Conservation (phyloP, 35 echinoderm and acorn worm species). For the Hemicentrotus pulcherrimus region DNA sequence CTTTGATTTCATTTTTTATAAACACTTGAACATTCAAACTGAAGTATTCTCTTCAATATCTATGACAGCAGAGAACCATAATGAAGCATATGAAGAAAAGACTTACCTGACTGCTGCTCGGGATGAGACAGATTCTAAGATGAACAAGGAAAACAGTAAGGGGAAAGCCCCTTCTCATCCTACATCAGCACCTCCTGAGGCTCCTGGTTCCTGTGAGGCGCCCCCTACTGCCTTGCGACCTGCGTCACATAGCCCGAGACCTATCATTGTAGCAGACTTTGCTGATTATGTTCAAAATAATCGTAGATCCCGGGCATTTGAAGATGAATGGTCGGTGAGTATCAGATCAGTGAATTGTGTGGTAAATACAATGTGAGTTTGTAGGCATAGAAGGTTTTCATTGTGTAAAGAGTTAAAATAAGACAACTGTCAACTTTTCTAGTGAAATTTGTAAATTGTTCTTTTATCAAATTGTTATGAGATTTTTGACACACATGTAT, state of each 20-base stretch:
- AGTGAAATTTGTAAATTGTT: too few species aligned
- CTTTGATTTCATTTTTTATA: not conserved
- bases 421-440: too few species aligned
- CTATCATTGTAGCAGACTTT: conserved; percentile 18
- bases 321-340: conserved; percentile 49
- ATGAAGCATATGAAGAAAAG: conserved; percentile 38
- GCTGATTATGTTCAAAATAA: conserved; percentile 1
- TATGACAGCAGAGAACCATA: conserved; percentile 15
- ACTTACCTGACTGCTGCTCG: not conserved
- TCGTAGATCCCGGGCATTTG: conserved; percentile 26
- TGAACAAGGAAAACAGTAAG: not conserved
- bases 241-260: not conserved
- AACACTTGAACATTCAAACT: not conserved
- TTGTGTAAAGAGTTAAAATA: too few species aligned
- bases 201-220: not conserved
- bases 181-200: not conserved
- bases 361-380: too few species aligned
- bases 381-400: too few species aligned
- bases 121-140: not conserved
- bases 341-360: too few species aligned
- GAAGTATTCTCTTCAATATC: not conserved
- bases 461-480: too few species aligned
- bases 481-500: too few species aligned
- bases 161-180: not conserved
- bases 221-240: not conserved